Conservation (phyloP, 2,888 invertebrate genomes). For the Pandemis heparana region DNA sequence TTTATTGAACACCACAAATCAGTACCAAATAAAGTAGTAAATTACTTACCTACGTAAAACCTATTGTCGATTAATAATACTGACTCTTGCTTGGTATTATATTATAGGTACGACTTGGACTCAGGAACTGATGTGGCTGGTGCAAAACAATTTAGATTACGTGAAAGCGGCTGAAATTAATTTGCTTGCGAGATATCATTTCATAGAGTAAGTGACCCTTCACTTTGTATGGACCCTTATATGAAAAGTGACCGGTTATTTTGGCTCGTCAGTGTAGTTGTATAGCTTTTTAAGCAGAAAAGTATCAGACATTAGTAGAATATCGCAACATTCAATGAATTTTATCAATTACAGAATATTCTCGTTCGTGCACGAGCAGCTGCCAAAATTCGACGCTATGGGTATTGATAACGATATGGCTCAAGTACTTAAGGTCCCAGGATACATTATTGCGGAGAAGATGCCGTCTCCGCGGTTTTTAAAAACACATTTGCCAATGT, state of each 20-base stretch:
- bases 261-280: no score
- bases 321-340: no score
- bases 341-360: slow-evolving; percentile 1
- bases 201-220: slow-evolving; percentile 80
- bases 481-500: slow-evolving; percentile 89
- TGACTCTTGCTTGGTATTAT: background rate
- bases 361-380: slow-evolving; percentile 1
- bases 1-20: no score
- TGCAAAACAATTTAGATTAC: slow-evolving; percentile 87
- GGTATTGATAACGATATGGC: background rate
- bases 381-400: background rate
- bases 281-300: no score
- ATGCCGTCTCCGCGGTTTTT: slow-evolving; percentile 51
- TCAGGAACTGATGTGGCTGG: slow-evolving; percentile 89
- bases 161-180: slow-evolving; percentile 75
- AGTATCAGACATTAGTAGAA: background rate
- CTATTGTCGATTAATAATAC: no score
- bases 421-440: background rate
- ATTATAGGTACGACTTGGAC: slow-evolving; percentile 87
- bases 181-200: slow-evolving; percentile 86
- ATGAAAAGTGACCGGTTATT: no score
- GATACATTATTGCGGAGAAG: slow-evolving; percentile 32
- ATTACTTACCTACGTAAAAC: no score
- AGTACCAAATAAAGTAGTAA: no score
- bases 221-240: no score